Conservation (phyloP, 2,797 vertebrate genomes). For the Tympanoctomys barrerae region DNA sequence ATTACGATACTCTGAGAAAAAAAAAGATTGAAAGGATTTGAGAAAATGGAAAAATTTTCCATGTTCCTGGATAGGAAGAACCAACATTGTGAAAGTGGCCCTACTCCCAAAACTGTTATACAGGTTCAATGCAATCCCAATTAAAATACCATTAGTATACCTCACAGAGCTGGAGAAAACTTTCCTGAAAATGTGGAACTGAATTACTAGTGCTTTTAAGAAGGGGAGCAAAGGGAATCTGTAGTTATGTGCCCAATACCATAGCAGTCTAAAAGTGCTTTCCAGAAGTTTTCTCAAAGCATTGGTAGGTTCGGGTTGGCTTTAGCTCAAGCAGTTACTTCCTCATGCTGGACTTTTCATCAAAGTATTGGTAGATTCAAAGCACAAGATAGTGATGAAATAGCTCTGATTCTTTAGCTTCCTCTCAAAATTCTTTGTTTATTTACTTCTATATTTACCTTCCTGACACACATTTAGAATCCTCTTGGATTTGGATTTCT, state of each 20-base stretch:
- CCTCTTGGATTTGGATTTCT: too few relatives aligned
- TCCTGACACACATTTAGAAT: too few relatives aligned
- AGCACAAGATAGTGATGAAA: neutral
- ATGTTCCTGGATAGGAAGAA: too few relatives aligned
- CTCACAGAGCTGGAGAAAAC: too few relatives aligned
- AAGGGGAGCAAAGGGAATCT: neutral
- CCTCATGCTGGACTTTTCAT: neutral
- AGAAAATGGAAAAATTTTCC: too few relatives aligned
- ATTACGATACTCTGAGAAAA: too few relatives aligned
- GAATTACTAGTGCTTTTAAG: neutral
- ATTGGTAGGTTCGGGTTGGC: neutral
- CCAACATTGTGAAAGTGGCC: too few relatives aligned
- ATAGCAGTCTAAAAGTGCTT: slow-evolving; percentile 31
- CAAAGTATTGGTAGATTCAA: neutral
- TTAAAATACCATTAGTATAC: too few relatives aligned
- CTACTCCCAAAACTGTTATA: too few relatives aligned
- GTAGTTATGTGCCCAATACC: neutral
- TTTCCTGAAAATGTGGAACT: neutral
- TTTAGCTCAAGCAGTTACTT: too few relatives aligned
- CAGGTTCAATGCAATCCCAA: too few relatives aligned
- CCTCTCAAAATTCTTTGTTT: neutral
- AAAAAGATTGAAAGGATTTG: too few relatives aligned
- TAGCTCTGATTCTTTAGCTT: slow-evolving; percentile 26
- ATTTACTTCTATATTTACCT: slow-evolving; percentile 6
- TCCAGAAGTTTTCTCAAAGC: neutral